Base-by-base conservation (phyloP, 2,797 vertebrate species). In the Monodelphis domestica region DNA sequence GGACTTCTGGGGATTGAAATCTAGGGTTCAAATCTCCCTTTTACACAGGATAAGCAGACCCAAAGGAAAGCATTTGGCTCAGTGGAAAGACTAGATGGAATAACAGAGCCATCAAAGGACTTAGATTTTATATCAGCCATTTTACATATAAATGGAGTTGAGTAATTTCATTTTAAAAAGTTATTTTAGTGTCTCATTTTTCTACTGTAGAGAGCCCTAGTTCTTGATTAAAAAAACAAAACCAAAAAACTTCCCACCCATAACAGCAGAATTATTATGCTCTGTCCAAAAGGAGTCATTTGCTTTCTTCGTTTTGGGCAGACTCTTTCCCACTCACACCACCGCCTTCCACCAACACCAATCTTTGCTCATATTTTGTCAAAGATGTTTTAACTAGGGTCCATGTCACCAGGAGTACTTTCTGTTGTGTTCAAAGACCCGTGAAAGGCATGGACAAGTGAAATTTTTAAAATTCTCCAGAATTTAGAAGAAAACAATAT, bases 351-450 rank as follows among this genome's bases (percentile, higher is more conserved):
- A 10, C 33, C n/a, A 2, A 5, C 51, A 26, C 84, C 45, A 12
- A 17, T 29, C n/a, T 63, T 70, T 24, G 30, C 53, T 28, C 53
- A 33, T 51, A 53, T 88, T 28, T 70, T 30, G 30, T 54, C 38
- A 38, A 33, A 54, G 90, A 15, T 57, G 93, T 96, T 93, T 93
- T 90, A 84, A 53, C 91, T 89, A 30, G 3, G 96, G 97, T 97
- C 97, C 97, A 70, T 26, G 53, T 97, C 96, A 97, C 97, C 97
- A 94, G 33, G 57, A 92, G 53, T 92, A 95, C 92, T 52, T 30
- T 88, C 38, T 95, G 95, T 95, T 90, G 95, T 96, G 57, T 96
- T 84, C 97, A 95, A 89, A 96, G 93, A 91, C 97, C 97, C 95
- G 93, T 95, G 97, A 90, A 89, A 63, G 94, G 54, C 95, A 93